Base-by-base conservation (phyloP, 2,797 vertebrate genomes). In the Menidia menidia region DNA sequence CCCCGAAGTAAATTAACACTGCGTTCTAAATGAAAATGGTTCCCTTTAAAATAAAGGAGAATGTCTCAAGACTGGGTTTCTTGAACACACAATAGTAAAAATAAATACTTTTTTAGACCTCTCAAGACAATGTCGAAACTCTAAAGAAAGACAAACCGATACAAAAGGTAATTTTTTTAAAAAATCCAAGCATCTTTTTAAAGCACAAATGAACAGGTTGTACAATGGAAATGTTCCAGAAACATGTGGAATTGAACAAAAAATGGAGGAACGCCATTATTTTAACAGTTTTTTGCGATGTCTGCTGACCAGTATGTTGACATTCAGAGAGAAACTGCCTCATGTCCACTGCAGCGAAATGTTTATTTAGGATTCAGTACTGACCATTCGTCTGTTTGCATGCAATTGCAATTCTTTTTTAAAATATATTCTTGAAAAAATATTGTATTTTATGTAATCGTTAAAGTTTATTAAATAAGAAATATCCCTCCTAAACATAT, bases 191-290 rank as follows among this genome's bases (percentile, higher is more conserved):
- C 25, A 25, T 25, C 25, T 50, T 65, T 77, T 78, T 67, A 25
- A 76, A 81, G 80, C 31, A 18, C 16, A 60, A 73, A 45, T 31
- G 14, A 58, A 54, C 52, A 58, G 64, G 65, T 80, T 54, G 44
- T 68, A 60, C 39, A 25, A 25, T 42, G 15, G 83, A 69, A 78
- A 80, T 80, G 61, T 69, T 73, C 65, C 65, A 73, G 51, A 48
- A 52, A 35, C 35, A 45, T 58, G 61, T 31, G 50, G 64, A 57
- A 14, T 51, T 39, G 51, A 50, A 45, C 12, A 3, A 9, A 16
- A 47, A 59, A 57, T 60, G 33, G 48, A 0, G 6, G 56, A 52
- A 33, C 4, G 3, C 25, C 50, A 31, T 11, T 25, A 48, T 66
- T 57, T 44, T 14, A 45, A 57, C 41, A 35, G 63, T 35, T 19